These are phyloP conservation scores for Ernsta delagoae DNA, from an alignment of 2,888 invertebrate genomes.

Conservation along the genomic window DNA sequence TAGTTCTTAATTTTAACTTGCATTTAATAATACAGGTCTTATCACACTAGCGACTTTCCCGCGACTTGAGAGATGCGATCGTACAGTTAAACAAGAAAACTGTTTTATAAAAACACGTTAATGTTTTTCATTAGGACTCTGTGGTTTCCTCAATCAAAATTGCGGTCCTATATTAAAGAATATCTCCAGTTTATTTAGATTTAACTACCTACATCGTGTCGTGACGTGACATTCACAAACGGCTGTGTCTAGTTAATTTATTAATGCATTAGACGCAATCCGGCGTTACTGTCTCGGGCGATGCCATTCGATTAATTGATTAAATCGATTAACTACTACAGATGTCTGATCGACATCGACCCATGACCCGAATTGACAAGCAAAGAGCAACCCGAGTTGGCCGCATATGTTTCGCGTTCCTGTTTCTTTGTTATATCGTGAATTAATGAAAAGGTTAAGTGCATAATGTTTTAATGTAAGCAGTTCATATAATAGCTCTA, in stretches of 20 bases:
- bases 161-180: no score
- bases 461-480: not conserved
- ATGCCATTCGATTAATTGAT: slow-evolving; percentile 26
- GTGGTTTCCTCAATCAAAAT: no score
- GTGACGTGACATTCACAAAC: slow-evolving; percentile 3
- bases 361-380: slow-evolving; percentile 15
- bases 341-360: slow-evolving; percentile 18
- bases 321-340: slow-evolving; percentile 28
- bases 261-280: slow-evolving; percentile 11
- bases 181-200: not conserved
- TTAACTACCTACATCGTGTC: not conserved
- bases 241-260: slow-evolving; percentile 1
- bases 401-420: not conserved
- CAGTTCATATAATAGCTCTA: not conserved
- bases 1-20: no score
- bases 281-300: slow-evolving; percentile 3
- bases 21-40: no score
- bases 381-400: not conserved
- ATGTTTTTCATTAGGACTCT: no score
- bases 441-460: not conserved
- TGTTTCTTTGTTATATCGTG: not conserved
- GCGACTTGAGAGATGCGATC: no score
- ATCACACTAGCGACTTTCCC: no score
- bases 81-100: no score
- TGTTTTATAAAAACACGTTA: no score